Evolutionary conservation across 2,888 invertebrate species (phyloP), one percentile per base, ranked within the genome.

Genomic region (Sinelater perroti): DNA sequence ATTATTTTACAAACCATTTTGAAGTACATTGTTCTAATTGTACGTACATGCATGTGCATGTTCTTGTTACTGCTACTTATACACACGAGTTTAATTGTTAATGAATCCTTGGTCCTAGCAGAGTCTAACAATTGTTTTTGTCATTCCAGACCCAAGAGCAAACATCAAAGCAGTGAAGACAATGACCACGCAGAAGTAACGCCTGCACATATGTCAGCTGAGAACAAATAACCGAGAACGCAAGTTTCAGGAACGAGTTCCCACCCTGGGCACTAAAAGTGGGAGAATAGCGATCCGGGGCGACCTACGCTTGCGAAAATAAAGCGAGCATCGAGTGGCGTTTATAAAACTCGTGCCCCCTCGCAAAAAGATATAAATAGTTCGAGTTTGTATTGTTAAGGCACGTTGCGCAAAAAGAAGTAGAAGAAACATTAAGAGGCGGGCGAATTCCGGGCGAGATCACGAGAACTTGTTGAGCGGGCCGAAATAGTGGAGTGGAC

Each of bases 401-500:
- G 21, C 24, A 13, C 8, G 24, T 13, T 24, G 8, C 24, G 24
- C n/a, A 20, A 20, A 38, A 38, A 17, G n/a, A 10, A 24, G 40
- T 24, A 26, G 11, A 7, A 24, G 8, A 13, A 24, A 24, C 13
- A 10, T 3, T 8, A 3, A 13, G 10, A 24, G 8, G 2, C 2
- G 14, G 18, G 24, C 14, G 24, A 40, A 40, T 13, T 14, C 24
- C 1, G 14, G 24, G 24, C 21, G 21, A 38, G 13, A 40, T 40
- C 40, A 26, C 14, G 38, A 13, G 11, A 40, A 42, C 33, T 42
- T 24, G 21, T 47, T 35, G 8, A 28, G 5, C 16, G 47, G 35
- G 33, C 11, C 30, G 53, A 28, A 50, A 64, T 58, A 61, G 67
- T 66, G 67, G 67, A 65, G 65, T 67, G 66, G 63, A 61, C 47